Base-by-base conservation (phyloP, 1,140 invertebrate genomes). In the Drosophila pandora region DNA sequence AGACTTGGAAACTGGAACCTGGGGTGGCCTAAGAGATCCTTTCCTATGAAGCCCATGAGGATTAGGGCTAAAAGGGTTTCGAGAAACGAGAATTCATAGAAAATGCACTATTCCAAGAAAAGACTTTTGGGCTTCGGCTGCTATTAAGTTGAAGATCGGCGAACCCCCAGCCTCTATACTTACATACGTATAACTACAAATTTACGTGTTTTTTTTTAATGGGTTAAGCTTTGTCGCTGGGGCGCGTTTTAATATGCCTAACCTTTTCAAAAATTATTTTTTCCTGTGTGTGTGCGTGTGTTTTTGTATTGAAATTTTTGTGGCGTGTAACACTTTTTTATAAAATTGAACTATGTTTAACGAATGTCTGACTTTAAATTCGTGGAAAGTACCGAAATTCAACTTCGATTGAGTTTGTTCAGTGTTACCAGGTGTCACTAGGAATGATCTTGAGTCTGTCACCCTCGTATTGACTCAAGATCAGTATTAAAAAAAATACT, bases 121-220 rank as follows among this genome's bases (percentile, higher is more conserved):
- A 41, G 39, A 17, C 34, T n/a, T 37, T n/a, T 3, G 3, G 7
- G 17, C 28, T 28, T 57, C 30, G 22, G 13, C 2, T n/a, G 17
- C 2, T 17, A 17, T 17, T 17, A 17, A 13, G 12, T 17, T 43
- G 25, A 9, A 5, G 6, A 17, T 12, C 13, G 55, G 13, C 34
- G 9, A 28, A 13, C 13, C 12, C 12, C 10, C 22, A 32, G 63
- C 47, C 28, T 48, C 34, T 13, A 17, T 67, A 67, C 63, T 67
- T 37, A 82, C 79, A 55, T 73, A 73, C 79, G 56, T 68, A 73
- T 70, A 55, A 82, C 79, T 73, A 55, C 37, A 34, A 81, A 82
- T 81, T 81, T 81, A 37, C 8, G 22, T 48, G 47, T 53, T 81
- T 67, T 63, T 63, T 30, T 49, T 62, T 63, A 23, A 17, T 34